Evolutionary conservation across 2,113 vertebrate species (phyloP).

Genomic region (Okapia johnstoni): DNA sequence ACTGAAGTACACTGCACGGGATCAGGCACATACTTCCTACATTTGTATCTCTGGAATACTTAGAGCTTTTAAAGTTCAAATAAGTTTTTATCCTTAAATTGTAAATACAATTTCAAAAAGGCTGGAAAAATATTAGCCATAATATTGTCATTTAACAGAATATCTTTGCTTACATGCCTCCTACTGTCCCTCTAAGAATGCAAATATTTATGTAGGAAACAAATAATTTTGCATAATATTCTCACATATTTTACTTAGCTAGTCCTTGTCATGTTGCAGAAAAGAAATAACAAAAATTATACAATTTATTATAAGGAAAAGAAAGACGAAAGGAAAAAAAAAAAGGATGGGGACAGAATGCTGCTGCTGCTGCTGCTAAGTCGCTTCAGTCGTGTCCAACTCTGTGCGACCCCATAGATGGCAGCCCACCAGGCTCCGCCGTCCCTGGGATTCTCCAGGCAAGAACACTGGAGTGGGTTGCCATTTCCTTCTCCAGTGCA

Average conservation of each 20-base stretch:
- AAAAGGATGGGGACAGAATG: not conserved
- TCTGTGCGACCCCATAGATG: too few species aligned
- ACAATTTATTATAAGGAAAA: not conserved
- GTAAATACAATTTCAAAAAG: not conserved
- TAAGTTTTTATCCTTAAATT: not conserved
- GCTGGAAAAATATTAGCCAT: not conserved
- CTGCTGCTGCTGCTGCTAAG: too few species aligned
- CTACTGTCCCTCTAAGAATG: not conserved
- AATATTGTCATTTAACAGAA: not conserved
- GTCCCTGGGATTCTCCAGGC: too few species aligned
- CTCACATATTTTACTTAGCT: not conserved
- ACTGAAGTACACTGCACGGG: not conserved
- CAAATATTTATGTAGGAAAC: not conserved
- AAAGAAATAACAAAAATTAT: not conserved
- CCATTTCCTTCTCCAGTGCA: too few species aligned
- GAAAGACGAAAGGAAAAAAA: not conserved
- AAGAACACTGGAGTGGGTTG: too few species aligned
- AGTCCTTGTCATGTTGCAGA: not conserved
- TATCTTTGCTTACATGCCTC: not conserved
- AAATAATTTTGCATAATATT: slow-evolving; percentile 3
- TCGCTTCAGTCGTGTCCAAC: too few species aligned
- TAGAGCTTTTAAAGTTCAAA: slow-evolving; percentile 10
- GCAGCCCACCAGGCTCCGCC: too few species aligned
- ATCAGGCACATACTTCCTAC: not conserved
- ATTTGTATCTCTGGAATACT: not conserved